Evolutionary conservation across 2,797 vertebrate genomes (phyloP).

Genomic region (Agapornis canus): DNA sequence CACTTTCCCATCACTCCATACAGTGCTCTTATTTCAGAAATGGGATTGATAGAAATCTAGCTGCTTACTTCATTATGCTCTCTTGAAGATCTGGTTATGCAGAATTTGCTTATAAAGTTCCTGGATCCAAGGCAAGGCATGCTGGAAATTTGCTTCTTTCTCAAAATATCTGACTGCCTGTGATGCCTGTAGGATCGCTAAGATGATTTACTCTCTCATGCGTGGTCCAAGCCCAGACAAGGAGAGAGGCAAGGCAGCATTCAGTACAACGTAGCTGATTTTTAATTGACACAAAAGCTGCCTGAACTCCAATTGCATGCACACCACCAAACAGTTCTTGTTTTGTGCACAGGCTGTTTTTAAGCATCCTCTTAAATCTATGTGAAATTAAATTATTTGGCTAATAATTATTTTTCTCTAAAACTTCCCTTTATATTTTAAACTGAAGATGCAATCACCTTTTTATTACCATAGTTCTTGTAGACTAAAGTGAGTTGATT

Average conservation of each 20-base stretch:
- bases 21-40: background rate
- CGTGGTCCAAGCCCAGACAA: background rate
- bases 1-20: rapidly evolving
- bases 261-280: background rate
- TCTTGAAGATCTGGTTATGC: background rate
- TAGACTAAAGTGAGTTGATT: background rate
- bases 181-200: background rate
- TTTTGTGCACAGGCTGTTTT: background rate
- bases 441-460: background rate
- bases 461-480: background rate
- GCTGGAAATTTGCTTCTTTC: background rate
- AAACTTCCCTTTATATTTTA: background rate
- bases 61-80: background rate
- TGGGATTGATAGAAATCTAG: background rate
- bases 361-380: background rate
- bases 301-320: background rate
- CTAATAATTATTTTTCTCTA: background rate
- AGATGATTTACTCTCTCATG: background rate
- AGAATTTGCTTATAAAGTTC: background rate
- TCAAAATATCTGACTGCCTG: background rate
- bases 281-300: background rate
- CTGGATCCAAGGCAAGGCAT: background rate
- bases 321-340: background rate
- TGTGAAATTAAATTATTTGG: background rate
- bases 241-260: background rate